A percentile compares a stretch with the other conserved stretches of the same genome.
Conservation (phyloP, 2,113 vertebrate genomes). For the Dendropsophus ebraccatus region DNA sequence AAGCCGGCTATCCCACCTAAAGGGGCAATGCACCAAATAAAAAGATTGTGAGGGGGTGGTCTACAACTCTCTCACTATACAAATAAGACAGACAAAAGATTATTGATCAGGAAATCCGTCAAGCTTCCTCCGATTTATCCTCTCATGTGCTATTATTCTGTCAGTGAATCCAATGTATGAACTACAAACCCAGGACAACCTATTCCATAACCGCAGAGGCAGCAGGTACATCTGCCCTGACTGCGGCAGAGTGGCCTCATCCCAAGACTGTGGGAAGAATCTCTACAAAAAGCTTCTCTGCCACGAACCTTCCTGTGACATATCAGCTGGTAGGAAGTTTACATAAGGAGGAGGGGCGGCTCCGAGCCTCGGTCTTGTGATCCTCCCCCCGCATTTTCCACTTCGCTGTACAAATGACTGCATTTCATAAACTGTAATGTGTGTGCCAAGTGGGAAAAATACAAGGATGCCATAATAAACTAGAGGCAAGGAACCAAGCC, state of each 20-base stretch:
- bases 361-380: not conserved
- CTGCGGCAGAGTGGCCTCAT: not conserved
- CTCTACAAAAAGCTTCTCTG: not conserved
- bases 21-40: not conserved
- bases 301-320: not conserved
- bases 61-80: no score
- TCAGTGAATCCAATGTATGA: no score
- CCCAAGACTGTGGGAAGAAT: not conserved
- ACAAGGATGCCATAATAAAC: not conserved
- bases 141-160: no score
- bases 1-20: not conserved
- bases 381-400: not conserved
- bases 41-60: no score
- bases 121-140: no score
- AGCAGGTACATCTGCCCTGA: not conserved
- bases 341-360: not conserved
- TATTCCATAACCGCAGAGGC: no score
- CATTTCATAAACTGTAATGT: not conserved
- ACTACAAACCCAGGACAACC: no score
- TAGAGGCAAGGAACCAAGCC: not conserved
- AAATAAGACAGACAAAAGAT: no score
- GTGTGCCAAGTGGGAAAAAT: not conserved
- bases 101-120: no score
- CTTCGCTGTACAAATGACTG: not conserved
- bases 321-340: slow-evolving; percentile 38